Evolutionary conservation across 2,113 vertebrate genomes (phyloP).

Genomic region (Pseudopodoces humilis): DNA sequence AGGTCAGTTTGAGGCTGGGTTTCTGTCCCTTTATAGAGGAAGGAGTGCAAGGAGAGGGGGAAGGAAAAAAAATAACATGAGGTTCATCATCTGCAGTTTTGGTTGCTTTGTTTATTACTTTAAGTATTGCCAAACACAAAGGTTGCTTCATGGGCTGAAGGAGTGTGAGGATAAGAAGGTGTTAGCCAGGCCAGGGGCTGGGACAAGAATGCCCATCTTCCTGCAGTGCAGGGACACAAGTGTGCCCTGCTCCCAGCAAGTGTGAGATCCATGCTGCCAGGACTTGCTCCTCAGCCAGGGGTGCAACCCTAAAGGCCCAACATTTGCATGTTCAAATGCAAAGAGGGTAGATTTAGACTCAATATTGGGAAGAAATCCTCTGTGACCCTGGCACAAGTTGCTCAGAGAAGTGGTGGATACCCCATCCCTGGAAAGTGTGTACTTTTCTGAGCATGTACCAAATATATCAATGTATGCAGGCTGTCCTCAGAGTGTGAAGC

Average conservation of each 20-base stretch:
- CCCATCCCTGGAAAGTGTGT: neutral
- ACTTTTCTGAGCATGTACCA: neutral
- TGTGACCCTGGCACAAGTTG: neutral
- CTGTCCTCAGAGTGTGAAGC: accelerated
- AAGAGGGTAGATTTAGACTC: neutral
- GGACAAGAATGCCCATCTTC: neutral
- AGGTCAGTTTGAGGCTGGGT: neutral
- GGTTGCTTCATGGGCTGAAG: neutral
- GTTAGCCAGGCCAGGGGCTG: neutral
- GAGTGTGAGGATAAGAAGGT: neutral
- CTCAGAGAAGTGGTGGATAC: neutral
- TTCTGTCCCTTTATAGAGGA: neutral
- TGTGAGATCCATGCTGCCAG: neutral
- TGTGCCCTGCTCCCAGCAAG: accelerated
- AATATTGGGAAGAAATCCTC: neutral
- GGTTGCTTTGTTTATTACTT: neutral
- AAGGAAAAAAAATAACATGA: neutral
- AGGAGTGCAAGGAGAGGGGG: neutral
- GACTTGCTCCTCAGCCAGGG: too few relatives aligned
- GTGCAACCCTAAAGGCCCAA: neutral
- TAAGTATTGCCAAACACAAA: neutral
- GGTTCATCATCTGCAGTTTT: neutral
- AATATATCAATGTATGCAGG: accelerated
- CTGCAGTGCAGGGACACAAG: neutral
- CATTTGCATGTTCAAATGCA: too few relatives aligned